These are phyloP conservation scores for Drosophila kanekoi DNA, from an alignment of 2,888 invertebrate genomes.

Conservation along the genomic window DNA sequence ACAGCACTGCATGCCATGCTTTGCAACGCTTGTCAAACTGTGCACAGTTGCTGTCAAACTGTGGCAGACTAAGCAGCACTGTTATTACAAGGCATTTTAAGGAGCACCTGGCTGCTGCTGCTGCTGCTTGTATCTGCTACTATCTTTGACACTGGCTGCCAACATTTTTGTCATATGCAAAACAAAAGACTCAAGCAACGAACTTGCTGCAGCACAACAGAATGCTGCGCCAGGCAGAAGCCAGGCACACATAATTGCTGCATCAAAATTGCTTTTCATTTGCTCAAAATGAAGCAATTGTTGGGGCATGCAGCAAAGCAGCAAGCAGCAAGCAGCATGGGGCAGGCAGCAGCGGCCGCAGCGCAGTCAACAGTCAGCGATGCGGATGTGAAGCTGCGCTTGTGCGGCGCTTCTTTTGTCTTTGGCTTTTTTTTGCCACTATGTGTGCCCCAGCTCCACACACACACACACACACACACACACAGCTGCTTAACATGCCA, in stretches of 20 bases:
- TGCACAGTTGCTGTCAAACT: conserved; percentile 9
- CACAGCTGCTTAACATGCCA: conserved; percentile 73
- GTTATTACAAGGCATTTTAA: conserved; percentile 26
- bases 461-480: conserved; percentile 20
- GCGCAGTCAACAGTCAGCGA: conserved; percentile 46
- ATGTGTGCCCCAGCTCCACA: conserved; percentile 46
- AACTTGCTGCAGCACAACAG: conserved; percentile 39
- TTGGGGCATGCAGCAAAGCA: conserved; percentile 37
- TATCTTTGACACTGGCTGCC: conserved; percentile 49
- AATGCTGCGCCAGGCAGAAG: conserved; percentile 13
- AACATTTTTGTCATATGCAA: conserved; percentile 69
- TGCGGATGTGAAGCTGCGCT: conserved; percentile 77
- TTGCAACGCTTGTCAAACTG: neutral
- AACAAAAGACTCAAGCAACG: conserved; percentile 70
- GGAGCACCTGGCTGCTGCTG: conserved; percentile 26
- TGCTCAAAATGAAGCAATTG: conserved; percentile 77
- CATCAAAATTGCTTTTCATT: conserved; percentile 77
- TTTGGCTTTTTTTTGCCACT: conserved; percentile 70
- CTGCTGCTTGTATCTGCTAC: conserved; percentile 19
- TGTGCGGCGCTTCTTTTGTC: conserved; percentile 73
- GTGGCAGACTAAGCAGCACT: conserved; percentile 1
- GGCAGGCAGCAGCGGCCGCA: conserved; percentile 11
- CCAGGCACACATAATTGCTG: conserved; percentile 61
- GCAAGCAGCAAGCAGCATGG: conserved; percentile 13
- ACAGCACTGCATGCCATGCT: neutral